Base-by-base conservation (phyloP, 1,140 invertebrate genomes). In the Scaptodrosophila lebanonensis region DNA sequence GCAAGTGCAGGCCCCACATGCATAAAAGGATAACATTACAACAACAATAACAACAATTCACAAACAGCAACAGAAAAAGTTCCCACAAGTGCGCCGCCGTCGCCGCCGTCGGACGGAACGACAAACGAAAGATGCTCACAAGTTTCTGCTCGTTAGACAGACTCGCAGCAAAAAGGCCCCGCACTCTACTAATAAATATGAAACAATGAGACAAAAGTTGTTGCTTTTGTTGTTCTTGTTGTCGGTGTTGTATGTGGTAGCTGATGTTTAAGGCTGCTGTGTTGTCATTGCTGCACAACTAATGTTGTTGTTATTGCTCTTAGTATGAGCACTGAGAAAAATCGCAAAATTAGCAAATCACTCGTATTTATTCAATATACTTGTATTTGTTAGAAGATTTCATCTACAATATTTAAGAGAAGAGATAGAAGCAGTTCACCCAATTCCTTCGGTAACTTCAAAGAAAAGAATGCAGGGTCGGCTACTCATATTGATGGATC, bases 161-260 rank as follows among this genome's bases (percentile, higher is more conserved):
- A n/a, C n/a, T n/a, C n/a, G n/a, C n/a, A n/a, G n/a, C n/a, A 25
- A 8, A 25, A 8, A 54, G 69, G 52, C 64, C 49, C 66, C 48
- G 17, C 39, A 72, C 62, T 77, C 72, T 70, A 77, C n/a, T n/a
- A 63, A 77, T 76, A 79, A 77, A 77, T 77, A 79, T 77, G 76
- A 82, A 70, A 82, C 75, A 82, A 82, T 82, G 75, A 82, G 75
- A 66, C 73, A 79, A 65, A 79, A 79, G 75, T 60, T 66, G 65
- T 52, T 40, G 63, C 38, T 39, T 47, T 18, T 67, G 68, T 16
- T 57, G 65, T 25, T 58, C 62, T 44, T 72, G 63, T 43, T 58
- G 68, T 25, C 8, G 3, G 3, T 25, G 22, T 4, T 25, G 22
- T 25, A 3, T 25, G 22, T 25, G n/a, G n/a, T n/a, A n/a, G n/a